These are phyloP conservation scores for Glaucidium brasilianum DNA, from an alignment of 2,113 vertebrate species.

Conservation along the genomic window DNA sequence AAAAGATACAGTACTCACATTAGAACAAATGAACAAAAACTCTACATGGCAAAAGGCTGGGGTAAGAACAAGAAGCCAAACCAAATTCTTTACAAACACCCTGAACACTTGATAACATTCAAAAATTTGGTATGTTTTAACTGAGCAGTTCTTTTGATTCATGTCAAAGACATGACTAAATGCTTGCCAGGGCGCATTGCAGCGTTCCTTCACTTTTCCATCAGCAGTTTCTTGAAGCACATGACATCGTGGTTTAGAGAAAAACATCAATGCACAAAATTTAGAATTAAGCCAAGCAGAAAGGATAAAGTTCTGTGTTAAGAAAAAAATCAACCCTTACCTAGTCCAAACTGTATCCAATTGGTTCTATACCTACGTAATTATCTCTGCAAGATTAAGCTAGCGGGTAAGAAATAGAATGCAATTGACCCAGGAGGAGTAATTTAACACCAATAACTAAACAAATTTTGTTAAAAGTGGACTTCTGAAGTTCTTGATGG, in stretches of 20 bases:
- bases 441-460: not conserved
- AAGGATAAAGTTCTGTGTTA: not conserved
- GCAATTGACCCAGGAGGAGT: not conserved
- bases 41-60: not conserved
- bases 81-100: not conserved
- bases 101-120: not conserved
- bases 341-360: not conserved
- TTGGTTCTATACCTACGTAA: not conserved
- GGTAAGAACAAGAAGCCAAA: not conserved
- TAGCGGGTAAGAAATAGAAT: not conserved
- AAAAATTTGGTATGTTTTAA: not conserved
- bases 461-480: not conserved
- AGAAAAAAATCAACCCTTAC: not conserved
- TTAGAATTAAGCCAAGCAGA: not conserved
- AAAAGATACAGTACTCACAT: not conserved
- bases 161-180: not conserved
- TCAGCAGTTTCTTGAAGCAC: not conserved
- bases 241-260: not conserved
- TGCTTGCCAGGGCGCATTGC: not conserved
- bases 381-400: not conserved
- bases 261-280: not conserved
- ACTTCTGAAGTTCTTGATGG: not conserved
- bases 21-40: not conserved
- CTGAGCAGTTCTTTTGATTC: not conserved
- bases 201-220: not conserved